phyloP scores from a whole-genome alignment of 92 coral and sea anemone species.

The Siderastrea siderea region DNA sequence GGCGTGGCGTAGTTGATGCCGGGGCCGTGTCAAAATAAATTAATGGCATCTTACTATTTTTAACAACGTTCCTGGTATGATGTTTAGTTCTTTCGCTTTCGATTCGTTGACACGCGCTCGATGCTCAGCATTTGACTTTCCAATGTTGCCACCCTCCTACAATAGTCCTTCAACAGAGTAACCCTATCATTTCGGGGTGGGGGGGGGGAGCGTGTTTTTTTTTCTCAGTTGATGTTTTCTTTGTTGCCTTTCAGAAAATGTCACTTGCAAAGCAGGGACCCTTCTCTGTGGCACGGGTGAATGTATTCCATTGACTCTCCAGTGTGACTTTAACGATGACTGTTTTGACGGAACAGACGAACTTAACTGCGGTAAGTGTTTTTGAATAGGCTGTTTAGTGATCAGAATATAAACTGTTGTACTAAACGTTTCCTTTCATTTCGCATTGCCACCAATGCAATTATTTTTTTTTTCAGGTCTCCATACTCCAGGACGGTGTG shows the following conservation, averaged over 20 bases:
- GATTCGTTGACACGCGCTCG: no score
- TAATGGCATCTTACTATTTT: no score
- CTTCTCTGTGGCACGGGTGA: slow-evolving; percentile 79
- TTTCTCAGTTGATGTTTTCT: neutral
- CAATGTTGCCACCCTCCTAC: no score
- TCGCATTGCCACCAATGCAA: neutral
- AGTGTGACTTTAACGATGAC: slow-evolving; percentile 81
- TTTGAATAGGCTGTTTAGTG: neutral
- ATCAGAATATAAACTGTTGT: neutral
- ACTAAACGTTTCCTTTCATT: no score
- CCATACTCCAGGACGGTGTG: slow-evolving; percentile 83
- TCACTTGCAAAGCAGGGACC: slow-evolving; percentile 63
- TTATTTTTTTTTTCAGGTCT: slow-evolving; percentile 43
- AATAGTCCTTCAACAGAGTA: no score
- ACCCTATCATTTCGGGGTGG: neutral
- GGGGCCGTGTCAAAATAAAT: no score
- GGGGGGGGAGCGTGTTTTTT: neutral
- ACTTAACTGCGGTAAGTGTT: slow-evolving; percentile 77
- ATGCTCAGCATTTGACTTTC: no score
- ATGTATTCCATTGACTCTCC: slow-evolving; percentile 64
- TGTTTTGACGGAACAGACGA: slow-evolving; percentile 88
- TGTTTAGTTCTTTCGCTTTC: no score
- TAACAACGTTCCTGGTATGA: no score
- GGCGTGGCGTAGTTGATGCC: no score
- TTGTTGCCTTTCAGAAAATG: slow-evolving; percentile 50